Percentiles rank a stretch among this genome's conserved stretches.
Evolutionary conservation across 2,888 invertebrate species (phyloP).

Genomic region (Alentia gelatinosa): DNA sequence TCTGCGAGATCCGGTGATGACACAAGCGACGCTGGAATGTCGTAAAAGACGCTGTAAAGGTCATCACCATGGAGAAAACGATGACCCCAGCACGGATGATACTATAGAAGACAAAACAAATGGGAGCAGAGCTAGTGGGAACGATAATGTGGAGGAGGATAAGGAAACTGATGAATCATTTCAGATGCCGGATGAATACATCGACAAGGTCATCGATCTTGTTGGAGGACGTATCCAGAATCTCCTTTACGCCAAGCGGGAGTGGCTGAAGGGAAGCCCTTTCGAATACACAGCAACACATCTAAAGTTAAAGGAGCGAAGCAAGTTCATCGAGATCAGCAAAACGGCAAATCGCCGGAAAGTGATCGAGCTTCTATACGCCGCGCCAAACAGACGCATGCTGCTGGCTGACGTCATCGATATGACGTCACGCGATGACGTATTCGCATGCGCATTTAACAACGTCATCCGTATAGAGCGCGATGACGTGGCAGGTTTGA

Average conservation of each 20-base stretch:
- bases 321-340: slow-evolving; percentile 61
- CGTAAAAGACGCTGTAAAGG: background rate
- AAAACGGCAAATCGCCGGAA: slow-evolving; percentile 49
- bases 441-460: slow-evolving; percentile 36
- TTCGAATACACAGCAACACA: slow-evolving; percentile 49
- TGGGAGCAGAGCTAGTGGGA: background rate
- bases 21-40: background rate
- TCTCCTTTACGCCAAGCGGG: slow-evolving; percentile 59
- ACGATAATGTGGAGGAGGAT: background rate
- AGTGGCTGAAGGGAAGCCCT: slow-evolving; percentile 53
- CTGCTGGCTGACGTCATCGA: slow-evolving; percentile 58
- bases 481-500: background rate
- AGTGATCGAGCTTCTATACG: slow-evolving; percentile 55
- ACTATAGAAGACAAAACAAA: background rate
- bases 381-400: slow-evolving; percentile 38
- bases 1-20: slow-evolving; percentile 38
- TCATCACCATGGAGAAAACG: background rate
- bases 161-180: background rate
- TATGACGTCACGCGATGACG: slow-evolving; percentile 41
- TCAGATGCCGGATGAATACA: slow-evolving; percentile 52
- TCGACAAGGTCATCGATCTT: slow-evolving; percentile 56
- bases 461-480: slow-evolving; percentile 58
- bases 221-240: slow-evolving; percentile 64
- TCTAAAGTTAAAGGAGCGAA: slow-evolving; percentile 59
- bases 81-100: background rate